Base-by-base conservation (phyloP, 1,140 invertebrate genomes). In the Globodera rostochiensis region DNA sequence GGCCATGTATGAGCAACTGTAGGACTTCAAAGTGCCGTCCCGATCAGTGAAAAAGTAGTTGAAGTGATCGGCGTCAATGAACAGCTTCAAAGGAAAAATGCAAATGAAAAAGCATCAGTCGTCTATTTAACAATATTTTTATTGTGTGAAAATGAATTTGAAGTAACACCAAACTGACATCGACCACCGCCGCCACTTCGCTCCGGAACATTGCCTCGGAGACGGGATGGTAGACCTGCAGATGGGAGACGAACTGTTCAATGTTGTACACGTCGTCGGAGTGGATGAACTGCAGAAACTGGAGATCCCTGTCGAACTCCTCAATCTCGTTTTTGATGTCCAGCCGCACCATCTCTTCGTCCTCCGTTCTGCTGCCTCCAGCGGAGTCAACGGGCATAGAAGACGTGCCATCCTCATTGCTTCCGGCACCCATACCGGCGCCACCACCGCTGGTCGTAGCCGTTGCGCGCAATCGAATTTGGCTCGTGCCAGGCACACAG, bases 151-250 rank as follows among this genome's bases (percentile, higher is more conserved):
- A 36, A 36, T 36, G 36, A 36, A 36, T 36, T 36, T 36, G 3
- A 36, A 36, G 1, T 36, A 36, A 36, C 36, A 36, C 2, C 36
- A 36, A 46, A 67, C 60, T 67, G 2, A 89, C 73, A 57, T 90
- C 86, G 13, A 85, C 85, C 19, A 86, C 79, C 6, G 60, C 25
- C 49, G 80, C 82, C n/a, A 87, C 87, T 84, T 88, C 86, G 64
- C 86, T 83, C 57, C 87, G 50, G 86, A 97, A 87, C 69, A 79
- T 86, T 25, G 83, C 85, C 45, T 53, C 60, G 11, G 85, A 87
- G 36, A 85, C 77, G 19, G 86, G 87, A 81, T 87, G 87, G 74
- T 88, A 88, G 3, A 79, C 87, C 86, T 89, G 87, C 36, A 87
- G 85, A n/a, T 57, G 46, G 49, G 64, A 78, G 69, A 78, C 69